Conservation (phyloP, 2,113 vertebrate genomes). For the Heliornis fulica region DNA sequence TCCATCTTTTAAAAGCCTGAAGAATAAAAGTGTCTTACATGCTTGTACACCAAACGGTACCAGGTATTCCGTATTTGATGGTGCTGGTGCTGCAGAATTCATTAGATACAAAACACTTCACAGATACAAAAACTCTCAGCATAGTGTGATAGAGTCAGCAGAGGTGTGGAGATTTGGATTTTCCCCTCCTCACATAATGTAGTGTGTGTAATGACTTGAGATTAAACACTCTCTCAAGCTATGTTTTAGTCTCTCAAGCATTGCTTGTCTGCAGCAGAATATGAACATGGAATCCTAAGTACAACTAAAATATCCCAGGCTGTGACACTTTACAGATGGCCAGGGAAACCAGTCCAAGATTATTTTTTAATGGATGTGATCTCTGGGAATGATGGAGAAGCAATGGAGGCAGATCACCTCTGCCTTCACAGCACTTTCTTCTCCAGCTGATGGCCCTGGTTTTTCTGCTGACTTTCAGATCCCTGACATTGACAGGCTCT, state of each 20-base stretch:
- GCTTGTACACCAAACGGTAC: neutral
- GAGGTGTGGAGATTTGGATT: neutral
- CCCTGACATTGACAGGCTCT: neutral
- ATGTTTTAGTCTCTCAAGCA: neutral
- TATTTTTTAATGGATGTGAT: neutral
- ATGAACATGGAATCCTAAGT: neutral
- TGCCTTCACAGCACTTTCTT: neutral
- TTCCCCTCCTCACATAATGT: neutral
- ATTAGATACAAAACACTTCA: neutral
- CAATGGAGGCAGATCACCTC: neutral
- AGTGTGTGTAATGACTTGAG: neutral
- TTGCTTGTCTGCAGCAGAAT: neutral
- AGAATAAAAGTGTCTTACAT: neutral
- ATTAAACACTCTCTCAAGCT: neutral
- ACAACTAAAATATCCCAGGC: neutral
- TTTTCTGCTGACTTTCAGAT: neutral
- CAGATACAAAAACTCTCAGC: neutral
- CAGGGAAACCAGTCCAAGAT: neutral
- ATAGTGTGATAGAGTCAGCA: neutral
- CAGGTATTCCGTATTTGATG: neutral
- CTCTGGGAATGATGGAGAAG: neutral
- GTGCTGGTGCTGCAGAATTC: neutral
- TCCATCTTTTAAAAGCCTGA: neutral
- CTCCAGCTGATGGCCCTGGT: neutral
- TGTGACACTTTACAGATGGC: neutral